These are phyloP conservation scores for Synanceia verrucosa DNA, from an alignment of 2,797 vertebrate species.

Conservation along the genomic window DNA sequence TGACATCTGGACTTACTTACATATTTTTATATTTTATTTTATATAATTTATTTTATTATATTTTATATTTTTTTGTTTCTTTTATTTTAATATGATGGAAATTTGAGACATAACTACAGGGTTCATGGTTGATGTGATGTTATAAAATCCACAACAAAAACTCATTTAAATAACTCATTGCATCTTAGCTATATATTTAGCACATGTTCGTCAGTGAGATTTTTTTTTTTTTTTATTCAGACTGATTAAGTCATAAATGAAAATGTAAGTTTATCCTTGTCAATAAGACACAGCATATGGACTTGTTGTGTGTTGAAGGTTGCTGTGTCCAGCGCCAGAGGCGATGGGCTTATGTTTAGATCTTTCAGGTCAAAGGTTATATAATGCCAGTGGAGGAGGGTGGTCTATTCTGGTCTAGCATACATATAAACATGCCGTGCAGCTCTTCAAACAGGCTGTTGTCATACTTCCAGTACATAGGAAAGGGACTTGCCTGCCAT, in stretches of 20 bases:
- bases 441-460: neutral
- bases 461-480: neutral
- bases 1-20: neutral
- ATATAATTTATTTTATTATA: neutral
- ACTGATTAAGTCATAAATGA: neutral
- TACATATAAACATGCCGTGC: neutral
- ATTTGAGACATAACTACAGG: neutral
- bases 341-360: slow-evolving; percentile 58
- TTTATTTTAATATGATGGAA: neutral
- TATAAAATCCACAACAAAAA: neutral
- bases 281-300: slow-evolving; percentile 1
- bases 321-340: neutral
- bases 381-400: slow-evolving; percentile 26
- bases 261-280: neutral
- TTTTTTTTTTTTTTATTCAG: too few relatives aligned
- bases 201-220: neutral
- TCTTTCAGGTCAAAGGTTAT: slow-evolving; percentile 48
- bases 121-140: neutral
- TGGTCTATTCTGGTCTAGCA: slow-evolving; percentile 58
- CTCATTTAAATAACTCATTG: neutral
- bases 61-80: neutral
- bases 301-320: neutral
- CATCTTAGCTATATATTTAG: neutral
- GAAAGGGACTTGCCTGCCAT: neutral
- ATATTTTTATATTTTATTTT: neutral